These are phyloP conservation scores for Miniopterus natalensis DNA, from an alignment of 2,113 vertebrate species.

Conservation along the genomic window DNA sequence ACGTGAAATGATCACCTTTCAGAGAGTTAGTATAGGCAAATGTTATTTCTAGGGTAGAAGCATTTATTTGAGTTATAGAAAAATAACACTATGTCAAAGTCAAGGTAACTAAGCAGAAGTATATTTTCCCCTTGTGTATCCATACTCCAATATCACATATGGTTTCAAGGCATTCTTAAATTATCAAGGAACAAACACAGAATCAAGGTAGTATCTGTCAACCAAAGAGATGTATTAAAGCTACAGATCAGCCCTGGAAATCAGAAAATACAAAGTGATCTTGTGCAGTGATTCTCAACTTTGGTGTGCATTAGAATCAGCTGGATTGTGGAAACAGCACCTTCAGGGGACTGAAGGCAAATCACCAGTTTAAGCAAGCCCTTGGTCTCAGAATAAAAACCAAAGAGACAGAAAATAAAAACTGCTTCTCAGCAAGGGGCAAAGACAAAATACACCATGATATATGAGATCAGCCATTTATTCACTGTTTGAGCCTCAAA, in stretches of 20 bases:
- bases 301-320: not conserved
- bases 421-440: not conserved
- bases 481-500: constrained; percentile 23
- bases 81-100: constrained; percentile 89
- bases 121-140: constrained; percentile 82
- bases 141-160: constrained; percentile 63
- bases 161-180: constrained; percentile 76
- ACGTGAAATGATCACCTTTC: constrained; percentile 49
- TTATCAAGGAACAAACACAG: constrained; percentile 73
- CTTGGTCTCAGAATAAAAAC: constrained; percentile 11
- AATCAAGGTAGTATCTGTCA: constrained; percentile 69
- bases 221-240: constrained; percentile 68
- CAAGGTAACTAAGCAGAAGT: constrained; percentile 86
- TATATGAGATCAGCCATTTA: not conserved
- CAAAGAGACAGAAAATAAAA: not conserved
- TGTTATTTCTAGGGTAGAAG: constrained; percentile 87
- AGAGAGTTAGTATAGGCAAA: constrained; percentile 71
- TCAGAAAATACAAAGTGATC: constrained; percentile 74
- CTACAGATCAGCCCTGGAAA: constrained; percentile 68
- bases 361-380: constrained; percentile 9
- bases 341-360: not conserved
- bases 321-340: constrained; percentile 7
- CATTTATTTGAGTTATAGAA: constrained; percentile 88
- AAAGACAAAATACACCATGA: not conserved
- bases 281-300: constrained; percentile 22